phyloP scores from a whole-genome alignment of 2,888 invertebrate species.

The Zaprionus obscuricornis region DNA sequence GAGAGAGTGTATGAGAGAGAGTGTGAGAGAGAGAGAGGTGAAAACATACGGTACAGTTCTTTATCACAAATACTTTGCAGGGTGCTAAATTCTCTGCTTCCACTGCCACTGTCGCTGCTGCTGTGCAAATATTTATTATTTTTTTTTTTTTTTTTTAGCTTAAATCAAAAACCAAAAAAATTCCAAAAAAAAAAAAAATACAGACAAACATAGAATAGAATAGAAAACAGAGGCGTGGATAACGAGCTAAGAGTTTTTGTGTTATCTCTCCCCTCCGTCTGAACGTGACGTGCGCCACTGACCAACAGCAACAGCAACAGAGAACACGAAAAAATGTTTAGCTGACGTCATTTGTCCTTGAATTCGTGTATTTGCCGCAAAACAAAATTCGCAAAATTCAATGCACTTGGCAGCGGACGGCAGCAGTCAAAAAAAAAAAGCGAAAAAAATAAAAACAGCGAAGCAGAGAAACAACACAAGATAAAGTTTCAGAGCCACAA shows the following conservation, averaged over 20 bases:
- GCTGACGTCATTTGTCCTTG: constrained; percentile 80
- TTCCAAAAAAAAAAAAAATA: constrained; percentile 14
- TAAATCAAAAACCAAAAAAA: constrained; percentile 47
- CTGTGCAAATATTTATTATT: constrained; percentile 67
- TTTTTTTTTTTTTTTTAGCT: constrained; percentile 25
- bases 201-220: constrained; percentile 39
- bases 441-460: constrained; percentile 6
- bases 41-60: constrained; percentile 56
- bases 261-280: background rate
- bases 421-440: constrained; percentile 20
- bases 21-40: background rate
- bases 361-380: constrained; percentile 69
- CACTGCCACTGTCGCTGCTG: constrained; percentile 40
- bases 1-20: background rate
- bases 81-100: constrained; percentile 30
- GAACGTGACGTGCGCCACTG: constrained; percentile 39
- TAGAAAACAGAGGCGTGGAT: constrained; percentile 48
- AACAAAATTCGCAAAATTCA: constrained; percentile 74
- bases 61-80: constrained; percentile 64
- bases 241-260: background rate
- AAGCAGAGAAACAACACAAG: constrained; percentile 34
- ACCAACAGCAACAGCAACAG: constrained; percentile 36
- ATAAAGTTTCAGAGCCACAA: constrained; percentile 43
- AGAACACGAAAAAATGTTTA: constrained; percentile 63
- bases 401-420: constrained; percentile 61